Base-by-base conservation (phyloP, 2,888 invertebrate species). In the Gari tellinella region DNA sequence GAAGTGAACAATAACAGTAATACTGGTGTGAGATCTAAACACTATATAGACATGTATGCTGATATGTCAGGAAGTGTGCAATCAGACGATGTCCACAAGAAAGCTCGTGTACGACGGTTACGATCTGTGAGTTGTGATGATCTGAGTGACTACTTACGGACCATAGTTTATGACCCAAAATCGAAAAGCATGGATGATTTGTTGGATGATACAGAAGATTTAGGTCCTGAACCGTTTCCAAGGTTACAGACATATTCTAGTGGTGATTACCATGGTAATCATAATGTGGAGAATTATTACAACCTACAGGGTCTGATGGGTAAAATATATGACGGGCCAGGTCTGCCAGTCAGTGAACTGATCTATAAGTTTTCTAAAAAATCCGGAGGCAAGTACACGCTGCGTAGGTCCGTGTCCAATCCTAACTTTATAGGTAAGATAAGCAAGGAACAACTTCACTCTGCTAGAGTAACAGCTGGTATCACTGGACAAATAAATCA, bases 61-160 rank as follows among this genome's bases (percentile, higher is more conserved):
- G 38, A 55, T 23, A 21, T 41, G 14, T 38, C 41, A 3, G 37
- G 23, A 40, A 41, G 14, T 40, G 14, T 17, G 17, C n/a, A 43
- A n/a, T 17, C n/a, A 4, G 17, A 43, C 43, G 19, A 19, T n/a
- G 43, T 14, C 5, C 17, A 19, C 7, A n/a, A 43, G n/a, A 19
- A n/a, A 19, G 23, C 12, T 45, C 31, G 80, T 43, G 26, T 62
- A 19, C 63, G 72, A 17, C 58, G 84, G 37, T 68, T 84, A 15
- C 52, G 80, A 31, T 86, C 88, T 12, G 83, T 81, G 12, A 88
- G 88, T 69, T 88, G 88, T 73, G 88, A 88, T 56, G 86, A 87
- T 69, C 69, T 88, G 40, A 85, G 82, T 67, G 83, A 82, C 52
- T 84, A 86, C 62, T 77, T 86, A 73, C 70, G 80, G 21, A 64